These are phyloP conservation scores for Synanceia verrucosa DNA, from an alignment of 2,797 vertebrate species.

Conservation along the genomic window DNA sequence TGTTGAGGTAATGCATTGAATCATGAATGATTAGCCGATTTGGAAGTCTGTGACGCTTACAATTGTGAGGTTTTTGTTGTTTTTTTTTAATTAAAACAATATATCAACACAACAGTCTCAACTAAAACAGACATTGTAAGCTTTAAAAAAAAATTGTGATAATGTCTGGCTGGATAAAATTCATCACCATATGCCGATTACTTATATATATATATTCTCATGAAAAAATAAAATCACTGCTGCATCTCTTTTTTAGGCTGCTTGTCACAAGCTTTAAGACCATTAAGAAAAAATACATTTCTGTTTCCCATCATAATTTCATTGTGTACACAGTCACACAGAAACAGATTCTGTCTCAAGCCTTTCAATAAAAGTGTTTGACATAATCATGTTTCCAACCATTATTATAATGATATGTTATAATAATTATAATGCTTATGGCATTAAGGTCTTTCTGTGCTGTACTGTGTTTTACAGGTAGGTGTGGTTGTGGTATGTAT, in stretches of 20 bases:
- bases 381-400: background rate
- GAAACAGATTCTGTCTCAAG: too few species aligned
- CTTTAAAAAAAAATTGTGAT: background rate
- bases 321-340: background rate
- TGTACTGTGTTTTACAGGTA: background rate
- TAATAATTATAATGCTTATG: background rate
- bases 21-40: background rate
- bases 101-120: background rate
- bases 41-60: background rate
- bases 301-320: background rate
- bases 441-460: background rate
- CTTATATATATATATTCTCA: too few species aligned
- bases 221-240: too few species aligned
- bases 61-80: background rate
- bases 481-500: background rate
- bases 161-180: background rate
- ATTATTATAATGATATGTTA: background rate
- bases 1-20: background rate
- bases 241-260: background rate
- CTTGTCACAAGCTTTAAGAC: background rate
- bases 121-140: background rate
- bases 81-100: background rate
- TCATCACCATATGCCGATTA: background rate
- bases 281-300: background rate
- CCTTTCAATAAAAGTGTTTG: too few species aligned